Evolutionary conservation across 2,113 vertebrate species (phyloP), one percentile per base, ranked within the genome.

Genomic region (Lates calcarifer): DNA sequence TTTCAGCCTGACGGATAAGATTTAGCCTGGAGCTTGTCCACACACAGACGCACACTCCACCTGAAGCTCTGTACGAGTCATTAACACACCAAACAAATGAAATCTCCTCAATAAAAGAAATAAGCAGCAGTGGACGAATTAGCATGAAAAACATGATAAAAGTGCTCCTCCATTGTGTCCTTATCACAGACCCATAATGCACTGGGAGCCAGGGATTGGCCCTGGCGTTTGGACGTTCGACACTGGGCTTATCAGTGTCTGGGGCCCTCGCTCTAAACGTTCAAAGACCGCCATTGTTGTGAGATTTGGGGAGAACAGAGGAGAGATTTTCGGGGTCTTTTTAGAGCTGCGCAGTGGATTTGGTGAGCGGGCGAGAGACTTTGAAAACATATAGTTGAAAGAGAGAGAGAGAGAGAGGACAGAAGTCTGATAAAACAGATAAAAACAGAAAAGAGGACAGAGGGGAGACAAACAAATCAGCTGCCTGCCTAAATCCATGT

Each of bases 141-240:
- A 91, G 76, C 88, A 89, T 87, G 86, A 89, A 74, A 63, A 85
- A 90, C 87, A 86, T 5, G 86, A 91, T 88, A 88, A 90, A 85
- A 62, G 74, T 47, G 75, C 77, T 70, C 64, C 68, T 65, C 75
- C 76, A 90, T 91, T 92, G 88, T 92, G 82, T 89, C 64, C 80
- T 91, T 92, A 92, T 90, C 91, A 60, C 51, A 3, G 12, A 84
- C 91, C 86, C 82, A 91, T 89, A 87, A 91, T 90, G 88, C 89
- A 90, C 73, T 74, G 83, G 85, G 81, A 83, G 73, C 80, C 41
- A 28, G 66, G 79, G 85, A 85, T 88, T 68, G 90, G 86, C 82
- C 79, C 51, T 14, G 35, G 63, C 45, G 72, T 82, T 67, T 51
- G 90, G 87, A 79, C 81, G 67, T 47, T 82, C 60, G 64, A 89